Evolutionary conservation across 2,113 vertebrate genomes (phyloP).

Genomic region (Actinemys pallida): DNA sequence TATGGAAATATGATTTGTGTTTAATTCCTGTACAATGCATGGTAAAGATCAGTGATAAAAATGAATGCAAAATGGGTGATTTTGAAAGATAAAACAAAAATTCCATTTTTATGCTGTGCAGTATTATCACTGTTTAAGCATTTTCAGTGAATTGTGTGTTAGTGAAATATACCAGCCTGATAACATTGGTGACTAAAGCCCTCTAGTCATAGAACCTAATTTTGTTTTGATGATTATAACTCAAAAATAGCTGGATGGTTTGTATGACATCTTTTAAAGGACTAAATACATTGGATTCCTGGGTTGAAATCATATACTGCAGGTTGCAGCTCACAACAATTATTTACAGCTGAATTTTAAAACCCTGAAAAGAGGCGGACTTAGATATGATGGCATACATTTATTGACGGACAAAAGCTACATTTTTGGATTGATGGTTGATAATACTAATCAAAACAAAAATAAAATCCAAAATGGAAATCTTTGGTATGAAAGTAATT

Average conservation of each 20-base stretch:
- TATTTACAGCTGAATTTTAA: background rate
- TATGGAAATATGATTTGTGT: background rate
- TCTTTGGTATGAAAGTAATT: background rate
- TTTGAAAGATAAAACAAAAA: background rate
- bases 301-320: background rate
- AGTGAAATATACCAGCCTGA: background rate
- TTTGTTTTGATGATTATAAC: background rate
- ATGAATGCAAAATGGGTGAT: background rate
- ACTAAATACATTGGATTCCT: background rate
- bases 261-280: background rate
- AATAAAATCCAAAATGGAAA: background rate
- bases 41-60: background rate
- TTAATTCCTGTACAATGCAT: background rate
- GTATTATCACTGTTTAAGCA: background rate
- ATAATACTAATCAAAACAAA: fast-evolving
- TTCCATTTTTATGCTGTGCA: background rate
- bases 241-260: background rate
- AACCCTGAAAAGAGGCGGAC: background rate
- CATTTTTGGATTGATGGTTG: background rate
- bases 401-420: background rate
- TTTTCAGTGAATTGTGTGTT: background rate
- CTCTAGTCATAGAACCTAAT: background rate
- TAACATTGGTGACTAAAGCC: background rate
- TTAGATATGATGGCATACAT: background rate
- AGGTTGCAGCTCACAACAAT: background rate